Evolutionary conservation across 2,113 vertebrate genomes (phyloP), one percentile per base, ranked within the genome.

Genomic region (Clarias batrachus): DNA sequence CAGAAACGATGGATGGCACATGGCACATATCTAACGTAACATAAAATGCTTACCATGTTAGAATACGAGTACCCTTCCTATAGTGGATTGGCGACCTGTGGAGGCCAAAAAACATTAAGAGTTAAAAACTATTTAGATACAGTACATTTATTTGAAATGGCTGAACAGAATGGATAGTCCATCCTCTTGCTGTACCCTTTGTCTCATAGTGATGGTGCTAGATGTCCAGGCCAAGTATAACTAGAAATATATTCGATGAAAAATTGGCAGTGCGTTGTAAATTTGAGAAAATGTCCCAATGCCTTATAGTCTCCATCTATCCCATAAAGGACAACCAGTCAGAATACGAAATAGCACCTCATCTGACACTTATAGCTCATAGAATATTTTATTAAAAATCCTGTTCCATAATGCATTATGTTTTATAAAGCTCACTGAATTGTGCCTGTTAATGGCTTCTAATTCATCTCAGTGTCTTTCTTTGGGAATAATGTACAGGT

Each of bases 401-500:
- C 2, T 30, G 1, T 0, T 54, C 48, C 17, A 23, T 16, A 82
- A 82, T 52, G 37, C 41, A 48, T 65, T 82, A 82, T 82, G 48
- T 66, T 63, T 63, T 63, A n/a, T 65, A n/a, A 81, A 16, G 59
- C 33, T 81, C 12, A 16, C n/a, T 48, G 23, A 65, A n/a, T n/a
- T n/a, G 21, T 37, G 30, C 21, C 10, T 56, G 56, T 5, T 21
- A 59, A 37, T 23, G 3, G 57, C 21, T 37, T 63, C 33, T 7
- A n/a, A 81, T 63, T 81, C 57, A 81, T 81, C 78, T 21, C 10
- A n/a, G 59, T 63, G 80, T n/a, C 60, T 3, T n/a, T 63, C 52
- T 81, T 9, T 81, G 23, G 12, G 11, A 16, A 9, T 48, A 81
- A 16, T 48, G 12, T 81, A 48, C 80, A 65, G 23, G 48, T 27